Evolutionary conservation across 2,797 vertebrate genomes (phyloP).

Genomic region (Spinus pinus): DNA sequence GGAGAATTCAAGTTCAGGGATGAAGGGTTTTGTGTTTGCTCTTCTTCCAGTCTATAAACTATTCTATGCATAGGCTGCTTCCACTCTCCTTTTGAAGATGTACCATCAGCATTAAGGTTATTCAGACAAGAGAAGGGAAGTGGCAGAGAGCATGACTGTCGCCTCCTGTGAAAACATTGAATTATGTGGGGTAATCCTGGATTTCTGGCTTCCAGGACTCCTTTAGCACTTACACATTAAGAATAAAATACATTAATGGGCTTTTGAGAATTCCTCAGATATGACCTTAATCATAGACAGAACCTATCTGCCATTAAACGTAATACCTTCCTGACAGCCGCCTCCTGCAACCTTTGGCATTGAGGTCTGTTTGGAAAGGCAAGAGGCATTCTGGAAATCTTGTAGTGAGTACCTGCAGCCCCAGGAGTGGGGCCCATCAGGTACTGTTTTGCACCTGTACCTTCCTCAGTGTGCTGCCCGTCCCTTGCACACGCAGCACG

Average conservation of each 20-base stretch:
- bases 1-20: neutral
- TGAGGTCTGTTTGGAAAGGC: neutral
- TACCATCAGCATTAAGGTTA: neutral
- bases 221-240: neutral
- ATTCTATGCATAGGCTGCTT: neutral
- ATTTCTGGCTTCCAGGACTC: conserved; percentile 4
- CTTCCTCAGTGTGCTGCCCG: neutral
- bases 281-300: neutral
- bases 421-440: neutral
- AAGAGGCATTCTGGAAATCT: neutral
- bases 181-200: neutral
- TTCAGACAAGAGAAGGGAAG: neutral
- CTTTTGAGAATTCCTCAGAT: conserved; percentile 30
- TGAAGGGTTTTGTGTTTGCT: neutral
- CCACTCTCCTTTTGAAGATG: neutral
- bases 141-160: neutral
- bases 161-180: neutral
- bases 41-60: neutral
- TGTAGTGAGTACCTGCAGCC: neutral
- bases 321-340: neutral
- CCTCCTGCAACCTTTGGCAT: neutral
- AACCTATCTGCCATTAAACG: neutral
- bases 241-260: conserved; percentile 18
- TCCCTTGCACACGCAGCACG: neutral
- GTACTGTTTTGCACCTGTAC: neutral